Evolutionary conservation across 2,888 invertebrate species (phyloP).

Genomic region (Rotaria macrura): DNA sequence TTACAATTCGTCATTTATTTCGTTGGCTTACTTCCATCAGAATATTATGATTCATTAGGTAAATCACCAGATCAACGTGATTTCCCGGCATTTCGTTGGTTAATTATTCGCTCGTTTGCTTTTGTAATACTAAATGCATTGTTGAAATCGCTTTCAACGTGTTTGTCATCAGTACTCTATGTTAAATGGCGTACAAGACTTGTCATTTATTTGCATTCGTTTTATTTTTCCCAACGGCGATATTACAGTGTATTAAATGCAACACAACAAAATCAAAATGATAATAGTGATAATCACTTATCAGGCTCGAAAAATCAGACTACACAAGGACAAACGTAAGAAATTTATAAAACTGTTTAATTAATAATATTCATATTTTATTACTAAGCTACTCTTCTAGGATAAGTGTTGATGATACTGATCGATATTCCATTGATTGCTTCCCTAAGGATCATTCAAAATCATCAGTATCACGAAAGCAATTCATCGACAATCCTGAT

Average conservation of each 20-base stretch:
- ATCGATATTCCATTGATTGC: not conserved
- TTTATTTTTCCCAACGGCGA: not conserved
- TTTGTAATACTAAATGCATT: conserved; percentile 46
- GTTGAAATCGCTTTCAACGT: conserved; percentile 41
- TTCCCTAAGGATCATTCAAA: not conserved
- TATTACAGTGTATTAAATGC: conserved; percentile 21
- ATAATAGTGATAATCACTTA: not conserved
- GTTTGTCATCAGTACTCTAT: conserved; percentile 28
- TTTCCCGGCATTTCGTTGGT: conserved; percentile 46
- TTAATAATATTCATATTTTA: no score
- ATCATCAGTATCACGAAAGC: not conserved
- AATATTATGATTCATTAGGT: conserved; percentile 53
- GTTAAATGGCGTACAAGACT: conserved; percentile 27
- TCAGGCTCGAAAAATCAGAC: not conserved
- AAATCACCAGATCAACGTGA: conserved; percentile 43
- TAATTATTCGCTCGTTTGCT: conserved; percentile 42
- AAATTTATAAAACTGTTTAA: no score
- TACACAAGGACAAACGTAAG: conserved; percentile 7
- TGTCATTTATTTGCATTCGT: not conserved
- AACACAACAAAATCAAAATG: conserved; percentile 21
- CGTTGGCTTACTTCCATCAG: conserved; percentile 54
- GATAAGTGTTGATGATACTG: no score
- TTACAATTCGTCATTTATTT: conserved; percentile 55
- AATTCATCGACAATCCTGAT: conserved; percentile 41
- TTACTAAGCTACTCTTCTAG: no score